A percentile compares a stretch with the other conserved stretches of the same genome.
These are phyloP conservation scores for Amblyteles armatorius DNA, from an alignment of 2,888 invertebrate genomes.

Conservation along the genomic window DNA sequence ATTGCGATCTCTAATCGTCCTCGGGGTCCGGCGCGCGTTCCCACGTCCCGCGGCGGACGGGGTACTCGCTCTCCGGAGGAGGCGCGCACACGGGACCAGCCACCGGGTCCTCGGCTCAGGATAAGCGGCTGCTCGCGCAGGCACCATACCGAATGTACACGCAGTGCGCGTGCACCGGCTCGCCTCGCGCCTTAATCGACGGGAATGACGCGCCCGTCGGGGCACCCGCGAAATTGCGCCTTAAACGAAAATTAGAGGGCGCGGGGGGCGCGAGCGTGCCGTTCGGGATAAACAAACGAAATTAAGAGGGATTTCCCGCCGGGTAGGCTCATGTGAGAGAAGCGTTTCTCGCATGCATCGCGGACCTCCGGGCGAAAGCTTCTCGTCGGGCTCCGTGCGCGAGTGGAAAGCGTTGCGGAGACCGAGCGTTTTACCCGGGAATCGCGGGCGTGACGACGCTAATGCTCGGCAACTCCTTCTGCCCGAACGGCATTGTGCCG, in stretches of 20 bases:
- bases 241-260: constrained; percentile 29
- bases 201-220: constrained; percentile 2
- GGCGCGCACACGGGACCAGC: neutral
- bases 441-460: constrained; percentile 65
- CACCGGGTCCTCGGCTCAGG: constrained; percentile 5
- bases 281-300: neutral
- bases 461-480: constrained; percentile 44
- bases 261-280: neutral
- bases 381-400: constrained; percentile 30
- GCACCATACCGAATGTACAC: constrained; percentile 18
- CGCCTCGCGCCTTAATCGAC: neutral
- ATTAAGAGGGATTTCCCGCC: constrained; percentile 18
- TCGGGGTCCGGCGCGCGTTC: constrained; percentile 58
- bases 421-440: constrained; percentile 33
- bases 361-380: constrained; percentile 40
- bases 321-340: neutral
- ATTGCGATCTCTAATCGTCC: constrained; percentile 67
- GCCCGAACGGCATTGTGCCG: constrained; percentile 35
- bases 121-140: neutral
- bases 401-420: constrained; percentile 62
- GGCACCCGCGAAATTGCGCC: constrained; percentile 18
- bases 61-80: constrained; percentile 1
- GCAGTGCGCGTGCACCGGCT: neutral
- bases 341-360: neutral
- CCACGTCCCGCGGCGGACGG: constrained; percentile 55